Base-by-base conservation (phyloP, 2,888 invertebrate species). In the Anthophora plumipes region DNA sequence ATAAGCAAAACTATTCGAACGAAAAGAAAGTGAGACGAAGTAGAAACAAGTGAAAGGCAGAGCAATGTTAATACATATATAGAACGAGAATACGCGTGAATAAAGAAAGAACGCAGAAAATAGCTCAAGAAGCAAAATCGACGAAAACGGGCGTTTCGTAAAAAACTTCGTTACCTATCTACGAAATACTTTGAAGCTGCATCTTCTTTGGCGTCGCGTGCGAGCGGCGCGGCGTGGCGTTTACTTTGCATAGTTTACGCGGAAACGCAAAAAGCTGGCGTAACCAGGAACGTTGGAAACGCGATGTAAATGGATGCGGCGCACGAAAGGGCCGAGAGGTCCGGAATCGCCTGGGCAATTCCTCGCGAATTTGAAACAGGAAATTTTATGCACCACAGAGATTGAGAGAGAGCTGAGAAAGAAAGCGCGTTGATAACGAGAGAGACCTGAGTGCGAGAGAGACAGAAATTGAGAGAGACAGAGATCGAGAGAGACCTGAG, bases 161-260 rank as follows among this genome's bases (percentile, higher is more conserved):
- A 55, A n/a, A 48, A 69, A 64, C 43, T 69, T 64, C 46, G 67
- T 80, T 75, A 68, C 60, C 66, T 22, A 50, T 64, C 41, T 31
- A 59, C 41, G 63, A 25, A 59, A 39, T 37, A 14, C 48, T 52
- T 79, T 55, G 39, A 67, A 39, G 50, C 61, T 17, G 50, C 43
- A 39, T 20, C 59, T 68, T 14, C 25, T 54, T 68, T 14, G 61
- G 52, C 52, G 63, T 60, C 68, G 72, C 73, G 52, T 64, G 60
- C 61, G 41, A 60, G 2, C 70, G 22, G 31, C 48, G 39, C 64
- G 55, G 6, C 64, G 46, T 14, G 48, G 41, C 48, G 41, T 72
- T 78, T 69, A 48, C 61, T 78, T 75, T 78, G 77, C 74, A 74
- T 78, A 63, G 57, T 60, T 59, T 64, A 50, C 60, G 57, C 14